Percentiles rank a stretch among this genome's conserved stretches.
phyloP scores from a whole-genome alignment of 1,140 invertebrate genomes.

The Anoplolepis gracilipes region DNA sequence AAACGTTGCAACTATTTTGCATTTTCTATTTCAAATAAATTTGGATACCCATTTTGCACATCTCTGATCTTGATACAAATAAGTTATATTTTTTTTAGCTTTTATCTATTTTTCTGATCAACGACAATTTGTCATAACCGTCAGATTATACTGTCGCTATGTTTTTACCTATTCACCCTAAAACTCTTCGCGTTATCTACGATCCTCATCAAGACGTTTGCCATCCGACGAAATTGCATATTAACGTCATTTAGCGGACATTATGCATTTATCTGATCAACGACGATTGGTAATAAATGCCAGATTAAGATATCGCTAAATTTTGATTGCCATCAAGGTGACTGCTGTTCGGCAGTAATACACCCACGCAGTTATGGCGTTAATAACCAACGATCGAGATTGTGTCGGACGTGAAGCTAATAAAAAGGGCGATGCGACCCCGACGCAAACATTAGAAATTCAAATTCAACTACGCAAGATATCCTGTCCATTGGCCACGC shows the following conservation, averaged over 20 bases:
- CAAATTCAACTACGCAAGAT: slow-evolving; percentile 47
- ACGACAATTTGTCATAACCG: neutral
- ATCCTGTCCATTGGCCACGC: slow-evolving; percentile 54
- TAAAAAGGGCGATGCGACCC: neutral
- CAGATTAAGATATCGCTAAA: neutral
- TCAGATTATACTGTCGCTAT: neutral
- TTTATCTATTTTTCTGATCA: neutral
- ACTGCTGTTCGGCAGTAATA: neutral
- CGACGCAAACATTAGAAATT: slow-evolving; percentile 60
- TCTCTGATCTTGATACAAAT: too few relatives aligned
- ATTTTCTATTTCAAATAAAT: too few relatives aligned
- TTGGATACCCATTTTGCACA: too few relatives aligned
- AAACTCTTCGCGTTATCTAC: neutral
- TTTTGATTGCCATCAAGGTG: slow-evolving; percentile 24
- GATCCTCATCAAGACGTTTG: neutral
- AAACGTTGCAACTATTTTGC: too few relatives aligned
- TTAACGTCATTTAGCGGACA: neutral
- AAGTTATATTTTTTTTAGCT: too few relatives aligned
- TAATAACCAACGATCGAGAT: slow-evolving; percentile 14
- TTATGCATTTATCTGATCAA: slow-evolving; percentile 2
- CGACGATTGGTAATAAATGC: neutral
- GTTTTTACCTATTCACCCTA: neutral
- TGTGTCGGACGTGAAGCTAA: neutral
- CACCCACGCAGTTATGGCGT: slow-evolving; percentile 6
- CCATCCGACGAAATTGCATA: neutral